Conservation (phyloP, 2,888 invertebrate species). For the Zhuqinia jingwanae region DNA sequence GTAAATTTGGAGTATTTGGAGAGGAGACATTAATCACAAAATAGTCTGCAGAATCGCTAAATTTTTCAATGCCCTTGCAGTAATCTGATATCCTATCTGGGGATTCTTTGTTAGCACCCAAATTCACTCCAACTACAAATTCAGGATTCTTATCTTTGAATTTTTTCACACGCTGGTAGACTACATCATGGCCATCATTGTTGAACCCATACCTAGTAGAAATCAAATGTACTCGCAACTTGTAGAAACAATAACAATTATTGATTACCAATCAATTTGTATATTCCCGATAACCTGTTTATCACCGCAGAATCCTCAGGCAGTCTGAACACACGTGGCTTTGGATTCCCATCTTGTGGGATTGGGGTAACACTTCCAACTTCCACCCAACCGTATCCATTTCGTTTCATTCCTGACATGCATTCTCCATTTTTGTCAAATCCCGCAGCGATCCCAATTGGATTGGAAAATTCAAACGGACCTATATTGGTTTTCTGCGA, state of each 20-base stretch:
- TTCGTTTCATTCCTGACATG: constrained; percentile 88
- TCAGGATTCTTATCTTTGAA: constrained; percentile 83
- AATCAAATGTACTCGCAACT: too few relatives aligned
- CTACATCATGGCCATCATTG: constrained; percentile 93
- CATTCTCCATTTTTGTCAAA: constrained; percentile 99
- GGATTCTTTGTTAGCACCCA: constrained; percentile 97
- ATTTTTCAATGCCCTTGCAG: constrained; percentile 90
- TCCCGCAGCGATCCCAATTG: constrained; percentile 98
- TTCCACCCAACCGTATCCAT: constrained; percentile 98
- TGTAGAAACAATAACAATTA: background rate
- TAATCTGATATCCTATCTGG: constrained; percentile 90
- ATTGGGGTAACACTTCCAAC: constrained; percentile 96
- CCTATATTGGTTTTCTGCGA: constrained; percentile 87
- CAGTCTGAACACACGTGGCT: constrained; percentile 95
- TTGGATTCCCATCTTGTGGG: constrained; percentile 95
- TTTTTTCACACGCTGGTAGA: constrained; percentile 85
- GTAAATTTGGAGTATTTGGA: constrained; percentile 78
- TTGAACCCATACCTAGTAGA: constrained; percentile 96
- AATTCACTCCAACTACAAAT: constrained; percentile 93
- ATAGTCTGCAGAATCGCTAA: constrained; percentile 94
- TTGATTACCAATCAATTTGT: background rate
- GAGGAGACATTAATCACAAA: constrained; percentile 96
- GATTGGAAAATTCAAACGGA: constrained; percentile 89
- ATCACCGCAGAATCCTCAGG: constrained; percentile 93
- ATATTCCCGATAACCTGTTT: constrained; percentile 85